These are phyloP conservation scores for Paraescarpia echinospica DNA, from an alignment of 1,140 invertebrate genomes.

Conservation along the genomic window DNA sequence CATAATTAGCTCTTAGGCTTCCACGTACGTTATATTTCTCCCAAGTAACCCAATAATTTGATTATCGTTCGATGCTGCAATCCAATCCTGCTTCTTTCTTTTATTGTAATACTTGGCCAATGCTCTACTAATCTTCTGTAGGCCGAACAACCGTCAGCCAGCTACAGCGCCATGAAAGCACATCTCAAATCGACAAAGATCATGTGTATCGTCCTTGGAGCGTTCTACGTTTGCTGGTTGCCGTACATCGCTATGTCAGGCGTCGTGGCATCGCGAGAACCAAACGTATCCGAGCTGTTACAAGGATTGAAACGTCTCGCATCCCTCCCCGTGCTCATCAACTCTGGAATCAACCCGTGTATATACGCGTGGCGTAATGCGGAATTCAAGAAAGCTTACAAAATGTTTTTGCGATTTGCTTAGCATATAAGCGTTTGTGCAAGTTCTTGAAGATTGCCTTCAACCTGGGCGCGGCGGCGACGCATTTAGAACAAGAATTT, in stretches of 20 bases:
- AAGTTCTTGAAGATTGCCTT: no score
- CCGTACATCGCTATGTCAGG: not conserved
- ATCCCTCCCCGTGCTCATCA: not conserved
- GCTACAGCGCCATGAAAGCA: not conserved
- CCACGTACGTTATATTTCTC: no score
- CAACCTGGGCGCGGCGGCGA: no score
- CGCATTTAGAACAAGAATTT: no score
- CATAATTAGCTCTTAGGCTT: no score
- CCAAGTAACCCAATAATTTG: no score
- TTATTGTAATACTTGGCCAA: no score
- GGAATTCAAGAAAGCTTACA: constrained; percentile 1
- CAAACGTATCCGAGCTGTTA: not conserved
- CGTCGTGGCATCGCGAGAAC: not conserved
- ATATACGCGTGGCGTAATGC: not conserved
- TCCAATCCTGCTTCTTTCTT: no score
- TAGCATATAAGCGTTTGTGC: not conserved
- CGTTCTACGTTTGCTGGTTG: not conserved
- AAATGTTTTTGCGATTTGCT: not conserved
- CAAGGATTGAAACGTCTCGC: not conserved
- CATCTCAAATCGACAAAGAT: not conserved
- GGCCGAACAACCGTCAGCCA: not conserved
- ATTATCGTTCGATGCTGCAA: no score
- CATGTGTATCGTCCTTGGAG: not conserved
- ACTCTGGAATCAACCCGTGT: not conserved
- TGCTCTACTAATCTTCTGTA: not conserved